phyloP scores from a whole-genome alignment of 2,113 vertebrate species.

The Axis porcinus region DNA sequence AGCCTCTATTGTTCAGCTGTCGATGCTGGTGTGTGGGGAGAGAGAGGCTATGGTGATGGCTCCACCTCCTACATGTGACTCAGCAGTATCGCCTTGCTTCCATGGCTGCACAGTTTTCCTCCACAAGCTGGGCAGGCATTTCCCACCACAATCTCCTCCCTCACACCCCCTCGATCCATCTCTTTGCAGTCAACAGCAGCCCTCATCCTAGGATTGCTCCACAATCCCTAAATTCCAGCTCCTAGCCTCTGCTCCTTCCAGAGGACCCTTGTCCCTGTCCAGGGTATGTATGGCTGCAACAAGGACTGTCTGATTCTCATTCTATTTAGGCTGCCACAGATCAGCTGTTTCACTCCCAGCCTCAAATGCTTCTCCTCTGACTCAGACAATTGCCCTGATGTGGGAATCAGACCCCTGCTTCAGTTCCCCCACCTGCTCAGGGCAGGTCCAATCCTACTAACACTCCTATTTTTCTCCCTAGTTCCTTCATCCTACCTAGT shows the following conservation, averaged over 20 bases:
- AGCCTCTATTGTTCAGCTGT: not conserved
- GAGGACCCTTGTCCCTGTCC: not conserved
- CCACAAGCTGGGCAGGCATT: not conserved
- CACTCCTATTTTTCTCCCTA: not conserved
- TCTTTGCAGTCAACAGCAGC: not conserved
- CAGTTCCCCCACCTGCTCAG: rapidly evolving
- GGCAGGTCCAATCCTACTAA: not conserved
- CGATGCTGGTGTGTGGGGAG: rapidly evolving
- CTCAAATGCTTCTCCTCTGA: not conserved
- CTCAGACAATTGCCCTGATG: not conserved
- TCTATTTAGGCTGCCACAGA: not conserved
- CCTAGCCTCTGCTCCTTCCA: not conserved
- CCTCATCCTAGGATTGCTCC: not conserved
- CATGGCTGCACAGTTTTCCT: not conserved
- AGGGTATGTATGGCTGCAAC: not conserved
- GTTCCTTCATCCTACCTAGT: not conserved
- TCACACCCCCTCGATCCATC: not conserved
- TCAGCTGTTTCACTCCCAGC: not conserved
- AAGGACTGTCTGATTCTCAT: not conserved
- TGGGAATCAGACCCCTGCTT: not conserved
- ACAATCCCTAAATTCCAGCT: not conserved
- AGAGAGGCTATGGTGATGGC: not conserved
- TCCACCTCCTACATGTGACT: not conserved
- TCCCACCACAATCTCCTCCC: not conserved
- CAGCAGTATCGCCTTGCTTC: not conserved